Conservation (phyloP, 2,113 vertebrate species). For the Tympanuchus pallidicinctus region DNA sequence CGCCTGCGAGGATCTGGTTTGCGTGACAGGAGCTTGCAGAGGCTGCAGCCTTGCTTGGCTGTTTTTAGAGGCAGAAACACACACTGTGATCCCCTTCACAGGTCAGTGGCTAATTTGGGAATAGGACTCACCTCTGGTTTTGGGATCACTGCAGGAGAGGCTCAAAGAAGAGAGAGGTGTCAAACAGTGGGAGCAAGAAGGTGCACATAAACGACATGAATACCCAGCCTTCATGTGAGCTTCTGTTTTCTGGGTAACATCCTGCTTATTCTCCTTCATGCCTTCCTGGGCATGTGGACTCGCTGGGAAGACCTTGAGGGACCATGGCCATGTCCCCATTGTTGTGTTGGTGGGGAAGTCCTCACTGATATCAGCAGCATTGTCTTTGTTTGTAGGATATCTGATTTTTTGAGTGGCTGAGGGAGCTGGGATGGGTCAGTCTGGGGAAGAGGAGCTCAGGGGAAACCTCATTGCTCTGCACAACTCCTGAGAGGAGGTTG, state of each 20-base stretch:
- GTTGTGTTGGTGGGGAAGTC: neutral
- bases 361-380: neutral
- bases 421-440: too few relatives aligned
- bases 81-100: neutral
- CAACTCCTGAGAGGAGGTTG: too few relatives aligned
- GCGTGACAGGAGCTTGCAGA: neutral
- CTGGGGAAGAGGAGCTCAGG: too few relatives aligned
- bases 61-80: neutral
- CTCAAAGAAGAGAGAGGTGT: neutral
- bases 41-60: neutral
- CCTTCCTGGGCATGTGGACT: neutral
- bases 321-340: accelerated
- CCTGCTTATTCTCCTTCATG: neutral
- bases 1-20: neutral
- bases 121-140: neutral
- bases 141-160: neutral
- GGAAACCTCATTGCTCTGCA: too few relatives aligned
- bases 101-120: neutral
- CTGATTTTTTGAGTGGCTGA: neutral
- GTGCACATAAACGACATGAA: neutral
- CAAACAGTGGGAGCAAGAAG: neutral
- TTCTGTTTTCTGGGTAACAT: neutral
- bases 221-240: neutral
- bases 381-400: neutral
- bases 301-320: neutral